Evolutionary conservation across 2,797 vertebrate genomes (phyloP).

Genomic region (Gila robusta): DNA sequence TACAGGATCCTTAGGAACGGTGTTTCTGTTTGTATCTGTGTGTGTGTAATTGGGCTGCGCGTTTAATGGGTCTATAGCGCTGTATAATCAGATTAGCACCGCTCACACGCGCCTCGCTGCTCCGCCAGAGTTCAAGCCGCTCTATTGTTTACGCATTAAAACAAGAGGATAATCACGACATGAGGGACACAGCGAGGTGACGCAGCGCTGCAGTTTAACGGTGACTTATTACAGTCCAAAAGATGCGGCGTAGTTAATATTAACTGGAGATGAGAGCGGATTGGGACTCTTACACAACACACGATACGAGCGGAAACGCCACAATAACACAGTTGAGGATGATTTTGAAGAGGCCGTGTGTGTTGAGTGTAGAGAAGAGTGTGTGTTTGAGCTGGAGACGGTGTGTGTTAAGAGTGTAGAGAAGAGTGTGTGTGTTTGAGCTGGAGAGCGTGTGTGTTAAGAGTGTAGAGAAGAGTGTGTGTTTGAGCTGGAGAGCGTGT

Average conservation of each 20-base stretch:
- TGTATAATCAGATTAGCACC: conserved; percentile 75
- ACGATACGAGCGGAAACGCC: background rate
- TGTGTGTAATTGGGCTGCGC: conserved; percentile 47
- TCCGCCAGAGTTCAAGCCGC: conserved; percentile 67
- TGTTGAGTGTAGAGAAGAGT: too few relatives aligned
- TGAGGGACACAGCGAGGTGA: background rate
- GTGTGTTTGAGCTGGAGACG: too few relatives aligned
- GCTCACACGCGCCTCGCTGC: conserved; percentile 58
- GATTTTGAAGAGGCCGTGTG: background rate
- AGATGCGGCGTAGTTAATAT: conserved; percentile 53
- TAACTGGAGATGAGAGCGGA: conserved; percentile 25
- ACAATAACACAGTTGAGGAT: background rate
- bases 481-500: too few relatives aligned
- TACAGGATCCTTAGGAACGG: background rate
- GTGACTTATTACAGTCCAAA: conserved; percentile 54
- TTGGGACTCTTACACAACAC: background rate
- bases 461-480: too few relatives aligned
- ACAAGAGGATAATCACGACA: conserved; percentile 60
- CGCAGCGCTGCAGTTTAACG: conserved; percentile 25
- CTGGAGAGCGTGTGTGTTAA: too few relatives aligned
- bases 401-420: too few relatives aligned
- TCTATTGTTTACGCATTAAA: conserved; percentile 75
- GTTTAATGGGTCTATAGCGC: conserved; percentile 62
- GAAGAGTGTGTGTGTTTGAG: too few relatives aligned
- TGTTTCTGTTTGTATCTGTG: background rate